Conservation (phyloP, 1,140 invertebrate species). For the Archegozetes longisetosus region DNA sequence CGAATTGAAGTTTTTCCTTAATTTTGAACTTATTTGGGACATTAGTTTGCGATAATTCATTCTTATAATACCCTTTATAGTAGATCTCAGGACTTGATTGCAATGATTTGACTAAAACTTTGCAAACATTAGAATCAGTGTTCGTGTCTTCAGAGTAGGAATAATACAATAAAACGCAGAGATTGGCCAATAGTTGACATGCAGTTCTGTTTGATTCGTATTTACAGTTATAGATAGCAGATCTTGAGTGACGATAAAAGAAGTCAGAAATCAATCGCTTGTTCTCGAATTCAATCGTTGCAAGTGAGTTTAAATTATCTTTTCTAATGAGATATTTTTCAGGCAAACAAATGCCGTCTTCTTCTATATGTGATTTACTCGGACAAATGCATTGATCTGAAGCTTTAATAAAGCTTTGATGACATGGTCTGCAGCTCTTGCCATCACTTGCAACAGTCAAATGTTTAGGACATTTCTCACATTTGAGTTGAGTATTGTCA, state of each 20-base stretch:
- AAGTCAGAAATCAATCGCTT: not conserved
- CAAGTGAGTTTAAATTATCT: not conserved
- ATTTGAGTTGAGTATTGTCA: not conserved
- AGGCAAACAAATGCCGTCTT: constrained; percentile 6
- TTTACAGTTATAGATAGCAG: constrained; percentile 14
- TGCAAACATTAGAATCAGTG: not conserved
- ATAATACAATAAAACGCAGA: constrained; percentile 45
- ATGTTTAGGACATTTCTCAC: not conserved
- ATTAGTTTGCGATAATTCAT: not conserved
- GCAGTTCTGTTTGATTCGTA: constrained; percentile 27
- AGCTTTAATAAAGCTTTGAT: too few relatives aligned
- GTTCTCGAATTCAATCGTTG: not conserved
- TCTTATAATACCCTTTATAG: not conserved
- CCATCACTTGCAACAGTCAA: not conserved
- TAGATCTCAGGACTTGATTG: not conserved
- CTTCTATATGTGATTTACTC: not conserved
- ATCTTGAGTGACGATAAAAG: not conserved
- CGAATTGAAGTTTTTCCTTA: constrained; percentile 2
- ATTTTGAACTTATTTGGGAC: not conserved
- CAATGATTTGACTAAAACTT: not conserved
- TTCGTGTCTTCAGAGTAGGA: not conserved
- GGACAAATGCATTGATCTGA: constrained; percentile 9
- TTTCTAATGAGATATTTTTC: not conserved
- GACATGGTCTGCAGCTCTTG: not conserved
- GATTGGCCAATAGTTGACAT: constrained; percentile 50